phyloP scores from a whole-genome alignment of 2,113 vertebrate species.

The Burhinus bistriatus region DNA sequence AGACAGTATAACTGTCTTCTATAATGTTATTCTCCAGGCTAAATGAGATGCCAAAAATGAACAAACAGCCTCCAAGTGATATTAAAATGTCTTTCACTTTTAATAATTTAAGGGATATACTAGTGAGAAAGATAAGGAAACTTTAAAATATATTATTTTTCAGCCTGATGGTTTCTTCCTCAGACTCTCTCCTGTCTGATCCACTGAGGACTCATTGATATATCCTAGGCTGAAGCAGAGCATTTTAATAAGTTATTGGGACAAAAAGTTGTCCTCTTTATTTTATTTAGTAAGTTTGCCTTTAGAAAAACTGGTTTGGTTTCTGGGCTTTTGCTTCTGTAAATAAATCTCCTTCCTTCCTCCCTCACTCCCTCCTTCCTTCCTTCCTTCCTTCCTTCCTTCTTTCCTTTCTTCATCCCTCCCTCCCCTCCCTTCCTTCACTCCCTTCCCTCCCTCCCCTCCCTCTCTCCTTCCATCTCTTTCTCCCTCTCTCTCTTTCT shows the following conservation, averaged over 20 bases:
- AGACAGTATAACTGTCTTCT: slow-evolving; percentile 53
- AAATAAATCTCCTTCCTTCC: background rate
- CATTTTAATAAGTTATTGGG: background rate
- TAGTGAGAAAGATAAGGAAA: slow-evolving; percentile 30
- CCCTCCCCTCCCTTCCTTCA: background rate
- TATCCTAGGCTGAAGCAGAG: background rate
- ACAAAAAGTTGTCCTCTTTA: background rate
- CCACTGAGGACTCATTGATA: background rate
- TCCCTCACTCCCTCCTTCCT: background rate
- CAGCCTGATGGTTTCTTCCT: background rate
- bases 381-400: background rate
- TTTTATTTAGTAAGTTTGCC: background rate
- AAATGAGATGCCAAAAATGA: slow-evolving; percentile 46
- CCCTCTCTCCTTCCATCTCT: background rate
- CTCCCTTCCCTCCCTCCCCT: background rate
- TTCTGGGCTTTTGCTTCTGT: background rate
- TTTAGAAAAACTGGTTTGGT: background rate
- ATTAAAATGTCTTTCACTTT: slow-evolving; percentile 47
- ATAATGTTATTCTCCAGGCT: slow-evolving; percentile 37
- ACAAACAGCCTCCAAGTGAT: slow-evolving; percentile 40
- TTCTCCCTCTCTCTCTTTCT: background rate
- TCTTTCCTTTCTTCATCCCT: no score
- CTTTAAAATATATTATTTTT: slow-evolving; percentile 26
- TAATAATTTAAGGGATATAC: slow-evolving; percentile 38
- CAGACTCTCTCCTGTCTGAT: background rate